Evolutionary conservation across 2,888 invertebrate genomes (phyloP), one percentile per base, ranked within the genome.

Genomic region (Drosophila pseudotalamancana): DNA sequence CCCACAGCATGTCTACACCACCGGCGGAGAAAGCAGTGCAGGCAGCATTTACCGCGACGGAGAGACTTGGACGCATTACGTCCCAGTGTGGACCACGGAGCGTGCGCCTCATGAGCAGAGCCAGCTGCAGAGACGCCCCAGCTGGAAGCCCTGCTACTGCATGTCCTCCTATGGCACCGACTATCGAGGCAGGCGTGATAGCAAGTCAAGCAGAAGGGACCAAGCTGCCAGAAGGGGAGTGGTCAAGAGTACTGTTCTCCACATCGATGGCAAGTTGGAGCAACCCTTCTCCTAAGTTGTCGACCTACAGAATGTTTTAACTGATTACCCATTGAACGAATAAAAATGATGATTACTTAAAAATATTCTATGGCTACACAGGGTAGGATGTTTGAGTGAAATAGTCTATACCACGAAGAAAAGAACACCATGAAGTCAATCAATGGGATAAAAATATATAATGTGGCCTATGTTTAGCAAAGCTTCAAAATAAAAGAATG

Each of bases 111-210:
- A 76, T 4, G 88, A 89, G 29, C 81, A 86, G 31, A 86, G 88
- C 37, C 85, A 88, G 16, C 80, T 85, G n/a, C 87, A 88, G 18
- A 72, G 85, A 2, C 60, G 62, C 0, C 87, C 88, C 18, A 85
- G 80, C 43, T 95, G 91, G 90, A 90, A 89, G 45, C 91, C 91
- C 4, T 91, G 91, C 53, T 88, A 90, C 68, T 91, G 91, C 57
- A 75, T 89, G 70, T 75, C 87, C 9, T 72, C 87, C 6, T 64
- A 71, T 8, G 73, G 79, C 19, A 39, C 53, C 3, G 89, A 90
- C 21, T 88, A 77, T 25, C 59, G 91, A 19, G 70, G 87, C 1
- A 76, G 90, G 5, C 81, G 90, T 1, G 88, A 88, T 4, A 87
- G 72, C 48, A 77, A 79, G 27, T 48, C 35, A 4, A 19, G 6